Conservation (phyloP, 1,140 invertebrate genomes). For the Habropoda laboriosa region DNA sequence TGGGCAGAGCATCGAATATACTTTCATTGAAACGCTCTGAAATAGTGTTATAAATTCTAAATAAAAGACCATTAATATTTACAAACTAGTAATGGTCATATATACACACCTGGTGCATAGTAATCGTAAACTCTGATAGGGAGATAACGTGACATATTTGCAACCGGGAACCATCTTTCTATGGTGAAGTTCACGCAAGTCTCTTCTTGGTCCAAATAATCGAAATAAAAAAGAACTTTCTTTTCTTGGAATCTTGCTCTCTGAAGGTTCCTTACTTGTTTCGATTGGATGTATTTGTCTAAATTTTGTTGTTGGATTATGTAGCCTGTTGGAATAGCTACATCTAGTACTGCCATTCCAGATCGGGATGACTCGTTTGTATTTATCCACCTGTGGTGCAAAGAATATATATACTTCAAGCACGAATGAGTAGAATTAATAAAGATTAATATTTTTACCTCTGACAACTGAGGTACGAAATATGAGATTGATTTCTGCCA, state of each 20-base stretch:
- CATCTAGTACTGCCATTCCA: conserved; percentile 96
- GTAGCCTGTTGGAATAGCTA: conserved; percentile 96
- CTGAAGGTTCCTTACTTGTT: conserved; percentile 89
- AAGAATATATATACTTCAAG: conserved; percentile 45
- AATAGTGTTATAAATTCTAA: conserved; percentile 68
- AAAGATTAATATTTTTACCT: conserved; percentile 81
- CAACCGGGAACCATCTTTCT: conserved; percentile 97
- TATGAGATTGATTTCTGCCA: conserved; percentile 96
- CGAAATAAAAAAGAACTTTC: conserved; percentile 97
- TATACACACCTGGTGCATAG: conserved; percentile 93
- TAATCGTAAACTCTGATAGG: conserved; percentile 96
- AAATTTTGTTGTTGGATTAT: conserved; percentile 95
- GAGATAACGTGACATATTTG: conserved; percentile 97
- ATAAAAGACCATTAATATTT: not conserved
- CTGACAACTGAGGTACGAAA: conserved; percentile 91
- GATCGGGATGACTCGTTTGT: conserved; percentile 89
- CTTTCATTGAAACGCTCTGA: conserved; percentile 97
- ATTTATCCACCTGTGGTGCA: conserved; percentile 89
- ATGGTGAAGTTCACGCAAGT: conserved; percentile 96
- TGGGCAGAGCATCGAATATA: conserved; percentile 94
- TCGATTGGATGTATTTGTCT: conserved; percentile 90
- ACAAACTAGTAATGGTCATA: conserved; percentile 1
- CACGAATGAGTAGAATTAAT: not conserved
- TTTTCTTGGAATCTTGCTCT: conserved; percentile 91
- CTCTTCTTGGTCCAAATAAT: conserved; percentile 91